phyloP scores from a whole-genome alignment of 2,888 invertebrate species.

The Myopa tessellatipennis region DNA sequence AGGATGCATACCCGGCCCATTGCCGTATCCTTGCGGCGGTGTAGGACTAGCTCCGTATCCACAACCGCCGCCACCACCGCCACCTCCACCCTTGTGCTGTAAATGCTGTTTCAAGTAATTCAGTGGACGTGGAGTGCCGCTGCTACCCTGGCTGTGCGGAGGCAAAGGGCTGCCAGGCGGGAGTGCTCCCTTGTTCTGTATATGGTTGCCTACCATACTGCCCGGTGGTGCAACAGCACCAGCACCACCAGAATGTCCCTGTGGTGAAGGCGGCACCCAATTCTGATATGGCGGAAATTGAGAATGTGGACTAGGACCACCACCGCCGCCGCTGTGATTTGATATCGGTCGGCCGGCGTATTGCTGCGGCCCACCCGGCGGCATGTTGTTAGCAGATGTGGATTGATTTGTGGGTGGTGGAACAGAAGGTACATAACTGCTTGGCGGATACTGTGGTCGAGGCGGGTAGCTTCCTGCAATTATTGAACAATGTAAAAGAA shows the following conservation, averaged over 20 bases:
- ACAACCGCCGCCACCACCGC: conserved; percentile 56
- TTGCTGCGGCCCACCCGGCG: conserved; percentile 68
- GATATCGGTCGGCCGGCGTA: conserved; percentile 71
- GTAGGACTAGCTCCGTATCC: conserved; percentile 66
- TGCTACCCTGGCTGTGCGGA: conserved; percentile 57
- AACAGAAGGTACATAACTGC: conserved; percentile 70
- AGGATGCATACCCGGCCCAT: conserved; percentile 70
- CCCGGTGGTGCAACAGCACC: conserved; percentile 52
- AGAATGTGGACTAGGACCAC: conserved; percentile 61
- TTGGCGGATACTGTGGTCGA: conserved; percentile 71
- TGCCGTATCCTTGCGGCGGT: conserved; percentile 71
- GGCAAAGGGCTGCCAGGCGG: conserved; percentile 67
- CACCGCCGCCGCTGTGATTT: conserved; percentile 70
- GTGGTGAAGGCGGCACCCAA: conserved; percentile 65
- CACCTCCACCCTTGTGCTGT: conserved; percentile 77
- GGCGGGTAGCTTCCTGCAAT: conserved; percentile 66
- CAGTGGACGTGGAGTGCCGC: conserved; percentile 71
- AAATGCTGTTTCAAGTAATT: conserved; percentile 79
- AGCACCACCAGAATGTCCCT: conserved; percentile 56
- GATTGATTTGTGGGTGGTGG: conserved; percentile 70
- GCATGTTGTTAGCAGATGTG: conserved; percentile 63
- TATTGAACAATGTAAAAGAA: not conserved
- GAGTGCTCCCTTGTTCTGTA: conserved; percentile 65
- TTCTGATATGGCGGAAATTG: conserved; percentile 68
- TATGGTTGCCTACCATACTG: conserved; percentile 65